These are phyloP conservation scores for Periparus ater DNA, from an alignment of 2,797 vertebrate species.

Conservation along the genomic window DNA sequence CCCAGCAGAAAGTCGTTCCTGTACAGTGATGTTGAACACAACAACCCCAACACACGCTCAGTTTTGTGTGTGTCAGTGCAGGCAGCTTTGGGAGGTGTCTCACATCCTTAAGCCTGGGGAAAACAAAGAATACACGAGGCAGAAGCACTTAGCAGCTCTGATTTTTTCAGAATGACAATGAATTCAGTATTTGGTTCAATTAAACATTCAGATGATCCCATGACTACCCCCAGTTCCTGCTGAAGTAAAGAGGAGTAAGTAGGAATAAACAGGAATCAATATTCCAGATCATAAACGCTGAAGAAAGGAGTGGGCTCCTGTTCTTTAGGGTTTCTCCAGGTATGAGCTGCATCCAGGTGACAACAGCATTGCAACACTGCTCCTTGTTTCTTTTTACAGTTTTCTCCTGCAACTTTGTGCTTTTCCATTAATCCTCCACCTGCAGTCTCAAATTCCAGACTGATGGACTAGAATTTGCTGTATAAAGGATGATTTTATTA, in stretches of 20 bases:
- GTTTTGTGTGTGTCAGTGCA: not conserved
- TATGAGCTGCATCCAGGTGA: not conserved
- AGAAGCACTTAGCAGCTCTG: not conserved
- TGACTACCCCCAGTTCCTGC: not conserved
- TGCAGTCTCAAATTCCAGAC: not conserved
- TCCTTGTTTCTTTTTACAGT: not conserved
- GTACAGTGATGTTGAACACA: not conserved
- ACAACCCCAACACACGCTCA: not conserved
- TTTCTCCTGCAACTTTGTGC: not conserved
- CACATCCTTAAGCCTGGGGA: not conserved
- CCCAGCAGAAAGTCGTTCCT: not conserved
- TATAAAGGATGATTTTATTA: not conserved
- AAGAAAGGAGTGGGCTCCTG: not conserved
- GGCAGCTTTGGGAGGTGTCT: not conserved
- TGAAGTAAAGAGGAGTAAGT: not conserved
- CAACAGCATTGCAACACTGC: not conserved
- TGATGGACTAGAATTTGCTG: not conserved
- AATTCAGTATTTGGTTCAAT: not conserved
- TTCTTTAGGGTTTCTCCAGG: not conserved
- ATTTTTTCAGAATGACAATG: not conserved
- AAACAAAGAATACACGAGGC: not conserved
- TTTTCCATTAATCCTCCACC: not conserved
- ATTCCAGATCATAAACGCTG: not conserved
- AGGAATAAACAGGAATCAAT: not conserved
- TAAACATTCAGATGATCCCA: not conserved